Percentiles rank a stretch among this genome's conserved stretches.
Conservation (phyloP, 2,113 vertebrate genomes). For the Elephantulus edwardii region DNA sequence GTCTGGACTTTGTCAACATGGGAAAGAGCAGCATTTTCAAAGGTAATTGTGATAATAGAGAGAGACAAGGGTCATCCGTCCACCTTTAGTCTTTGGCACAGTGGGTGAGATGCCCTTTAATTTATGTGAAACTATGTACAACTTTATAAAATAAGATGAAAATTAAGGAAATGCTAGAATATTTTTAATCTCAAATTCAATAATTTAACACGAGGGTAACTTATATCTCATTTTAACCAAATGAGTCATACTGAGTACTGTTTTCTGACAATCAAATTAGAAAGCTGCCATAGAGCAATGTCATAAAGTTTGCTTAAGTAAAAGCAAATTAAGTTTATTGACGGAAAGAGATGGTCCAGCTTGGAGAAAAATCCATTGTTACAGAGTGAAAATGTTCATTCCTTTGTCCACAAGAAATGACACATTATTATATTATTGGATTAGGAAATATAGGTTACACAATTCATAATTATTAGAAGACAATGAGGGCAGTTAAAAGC, state of each 20-base stretch:
- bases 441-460: no score
- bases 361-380: no score
- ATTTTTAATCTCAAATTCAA: slow-evolving; percentile 33
- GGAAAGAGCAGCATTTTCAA: neutral
- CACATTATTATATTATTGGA: no score
- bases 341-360: no score
- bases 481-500: no score
- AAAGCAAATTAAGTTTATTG: no score
- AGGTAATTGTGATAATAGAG: neutral
- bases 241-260: neutral
- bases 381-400: no score
- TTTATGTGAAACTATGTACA: neutral
- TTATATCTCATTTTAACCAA: neutral
- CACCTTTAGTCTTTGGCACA: neutral
- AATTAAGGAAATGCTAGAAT: neutral
- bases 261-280: neutral
- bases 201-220: neutral
- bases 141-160: neutral
- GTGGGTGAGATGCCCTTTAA: neutral
- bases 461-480: no score
- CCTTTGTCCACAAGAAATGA: no score
- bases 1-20: neutral
- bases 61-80: neutral
- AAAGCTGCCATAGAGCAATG: no score
- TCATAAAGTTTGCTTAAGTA: no score